Evolutionary conservation across 2,888 invertebrate species (phyloP).

Genomic region (Papilio demoleus): DNA sequence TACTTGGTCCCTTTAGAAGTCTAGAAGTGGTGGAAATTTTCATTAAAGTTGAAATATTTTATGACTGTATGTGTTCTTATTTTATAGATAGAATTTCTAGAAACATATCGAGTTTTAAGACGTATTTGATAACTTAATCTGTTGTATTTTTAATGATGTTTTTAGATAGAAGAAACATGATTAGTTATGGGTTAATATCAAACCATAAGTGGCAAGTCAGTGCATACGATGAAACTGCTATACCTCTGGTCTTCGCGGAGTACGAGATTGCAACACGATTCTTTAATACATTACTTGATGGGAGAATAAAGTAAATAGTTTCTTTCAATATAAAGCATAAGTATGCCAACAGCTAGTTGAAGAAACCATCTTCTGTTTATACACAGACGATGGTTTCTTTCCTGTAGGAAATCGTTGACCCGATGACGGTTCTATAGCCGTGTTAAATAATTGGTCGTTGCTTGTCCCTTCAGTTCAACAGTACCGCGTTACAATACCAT

Average conservation of each 20-base stretch:
- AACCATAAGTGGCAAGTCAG: slow-evolving; percentile 57
- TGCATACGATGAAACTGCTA: slow-evolving; percentile 57
- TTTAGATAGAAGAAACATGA: slow-evolving; percentile 64
- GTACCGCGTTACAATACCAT: not conserved
- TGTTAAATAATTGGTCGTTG: no score
- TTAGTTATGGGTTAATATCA: slow-evolving; percentile 61
- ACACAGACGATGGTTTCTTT: no score
- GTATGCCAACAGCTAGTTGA: not conserved
- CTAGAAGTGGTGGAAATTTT: no score
- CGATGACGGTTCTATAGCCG: no score
- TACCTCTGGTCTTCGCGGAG: slow-evolving; percentile 65
- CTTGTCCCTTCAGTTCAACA: not conserved
- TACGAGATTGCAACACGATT: slow-evolving; percentile 65
- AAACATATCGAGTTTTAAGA: no score
- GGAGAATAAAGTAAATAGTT: slow-evolving; percentile 64
- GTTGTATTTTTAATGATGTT: no score
- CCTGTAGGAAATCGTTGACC: no score
- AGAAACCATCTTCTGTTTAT: no score
- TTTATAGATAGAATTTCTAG: no score
- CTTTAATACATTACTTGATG: slow-evolving; percentile 65
- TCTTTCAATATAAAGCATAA: not conserved
- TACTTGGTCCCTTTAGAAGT: not conserved
- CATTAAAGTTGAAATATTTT: no score
- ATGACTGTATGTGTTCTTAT: no score
- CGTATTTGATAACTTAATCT: no score